These are phyloP conservation scores for Pelosia muscerda DNA, from an alignment of 2,888 invertebrate species.

Conservation along the genomic window DNA sequence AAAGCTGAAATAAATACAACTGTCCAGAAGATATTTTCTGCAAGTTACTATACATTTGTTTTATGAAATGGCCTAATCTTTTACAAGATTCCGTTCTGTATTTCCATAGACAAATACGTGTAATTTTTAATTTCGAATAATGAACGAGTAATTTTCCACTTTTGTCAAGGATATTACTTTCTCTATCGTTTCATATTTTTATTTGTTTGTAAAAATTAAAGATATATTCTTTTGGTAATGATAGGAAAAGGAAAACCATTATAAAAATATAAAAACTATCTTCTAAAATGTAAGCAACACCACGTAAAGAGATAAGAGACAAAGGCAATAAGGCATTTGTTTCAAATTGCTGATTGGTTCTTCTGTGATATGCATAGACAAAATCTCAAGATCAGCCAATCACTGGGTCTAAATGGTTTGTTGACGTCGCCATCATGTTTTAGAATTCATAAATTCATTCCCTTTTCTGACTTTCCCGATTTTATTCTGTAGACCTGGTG, in stretches of 20 bases:
- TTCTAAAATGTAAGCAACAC: slow-evolving; percentile 21
- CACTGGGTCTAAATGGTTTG: slow-evolving; percentile 17
- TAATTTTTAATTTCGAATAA: slow-evolving; percentile 80
- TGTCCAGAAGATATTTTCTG: slow-evolving; percentile 87
- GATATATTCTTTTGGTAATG: not conserved
- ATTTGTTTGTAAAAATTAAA: slow-evolving; percentile 8
- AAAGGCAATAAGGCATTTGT: slow-evolving; percentile 22
- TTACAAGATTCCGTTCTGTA: slow-evolving; percentile 87
- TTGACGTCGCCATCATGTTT: slow-evolving; percentile 45
- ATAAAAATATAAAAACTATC: not conserved
- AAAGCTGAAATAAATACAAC: slow-evolving; percentile 87
- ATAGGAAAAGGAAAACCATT: not conserved
- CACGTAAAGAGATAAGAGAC: slow-evolving; percentile 8
- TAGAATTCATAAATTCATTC: slow-evolving; percentile 5
- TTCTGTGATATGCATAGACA: slow-evolving; percentile 24
- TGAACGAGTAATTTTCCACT: slow-evolving; percentile 71
- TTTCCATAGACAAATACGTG: slow-evolving; percentile 82
- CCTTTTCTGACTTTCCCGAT: no score
- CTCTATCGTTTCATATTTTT: slow-evolving; percentile 35
- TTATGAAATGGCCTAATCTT: slow-evolving; percentile 88
- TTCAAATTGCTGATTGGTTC: slow-evolving; percentile 34
- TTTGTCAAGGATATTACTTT: slow-evolving; percentile 62
- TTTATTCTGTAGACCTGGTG: not conserved
- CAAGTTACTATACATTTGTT: slow-evolving; percentile 88
- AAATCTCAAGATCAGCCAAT: slow-evolving; percentile 29